Base-by-base conservation (phyloP, 2,888 invertebrate species). In the Oligia strigilis region DNA sequence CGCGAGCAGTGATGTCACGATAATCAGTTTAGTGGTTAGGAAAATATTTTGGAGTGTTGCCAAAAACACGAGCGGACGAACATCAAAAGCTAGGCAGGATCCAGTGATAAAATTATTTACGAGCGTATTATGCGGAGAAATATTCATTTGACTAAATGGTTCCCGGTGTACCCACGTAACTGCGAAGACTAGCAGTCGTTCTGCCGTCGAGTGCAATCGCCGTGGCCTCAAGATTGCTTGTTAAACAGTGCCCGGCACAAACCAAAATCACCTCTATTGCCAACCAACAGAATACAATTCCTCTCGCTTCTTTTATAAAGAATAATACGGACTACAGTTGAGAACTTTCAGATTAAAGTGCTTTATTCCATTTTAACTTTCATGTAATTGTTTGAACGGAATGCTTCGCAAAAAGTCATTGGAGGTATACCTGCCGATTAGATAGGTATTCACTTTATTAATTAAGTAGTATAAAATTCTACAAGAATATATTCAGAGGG, bases 311-410 rank as follows among this genome's bases (percentile, higher is more conserved):
- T 62, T 8, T 52, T 14, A 29, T 83, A 88, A 90, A 91, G 90
- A 91, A 91, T 89, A 90, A 91, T 90, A 87, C 84, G 77, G 84
- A 80, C 84, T 86, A 88, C 84, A 78, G 83, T 81, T 83, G 87
- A 90, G 87, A 91, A 92, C 87, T 91, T 90, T 87, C 86, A 91
- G 88, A 92, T 93, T 92, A 92, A 92, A 93, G 90, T 91, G 89
- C 90, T 92, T 92, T 89, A 92, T 92, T 92, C 89, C 88, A 87
- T 92, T 92, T 91, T 89, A 91, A 92, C 88, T 91, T 92, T 90
- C 78, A 87, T 88, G 87, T 92, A 91, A 91, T 91, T 91, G 90
- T 88, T 88, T 82, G 78, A 87, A 87, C 65, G 81, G 85, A 86
- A 85, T 67, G 76, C 78, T 81, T 66, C 66, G 70, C 55, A 74